Percentiles rank a stretch among this genome's conserved stretches.
These are phyloP conservation scores for Cataglyphis altisquamis DNA, from an alignment of 2,888 invertebrate genomes.

Conservation along the genomic window DNA sequence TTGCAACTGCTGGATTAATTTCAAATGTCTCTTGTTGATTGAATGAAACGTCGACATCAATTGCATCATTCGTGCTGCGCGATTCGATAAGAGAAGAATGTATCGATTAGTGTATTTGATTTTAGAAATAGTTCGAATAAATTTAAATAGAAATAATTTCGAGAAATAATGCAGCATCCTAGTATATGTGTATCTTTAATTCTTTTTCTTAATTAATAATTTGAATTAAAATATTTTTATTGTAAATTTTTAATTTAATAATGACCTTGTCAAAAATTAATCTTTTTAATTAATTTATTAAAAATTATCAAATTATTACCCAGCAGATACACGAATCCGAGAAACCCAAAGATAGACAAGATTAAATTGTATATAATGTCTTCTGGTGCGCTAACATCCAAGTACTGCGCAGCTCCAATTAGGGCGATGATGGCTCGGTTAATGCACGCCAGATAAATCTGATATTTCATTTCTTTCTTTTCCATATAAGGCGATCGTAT, in stretches of 20 bases:
- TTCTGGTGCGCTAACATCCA: conserved; percentile 77
- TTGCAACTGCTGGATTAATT: conserved; percentile 83
- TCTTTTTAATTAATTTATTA: background rate
- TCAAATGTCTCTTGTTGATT: conserved; percentile 74
- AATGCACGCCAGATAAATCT: conserved; percentile 78
- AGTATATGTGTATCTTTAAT: background rate
- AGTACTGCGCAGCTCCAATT: conserved; percentile 78
- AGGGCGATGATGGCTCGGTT: conserved; percentile 80
- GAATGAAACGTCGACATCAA: conserved; percentile 76
- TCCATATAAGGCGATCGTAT: conserved; percentile 74
- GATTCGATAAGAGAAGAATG: background rate
- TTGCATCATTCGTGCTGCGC: conserved; percentile 74
- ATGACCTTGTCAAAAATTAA: conserved; percentile 5
- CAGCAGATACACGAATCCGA: conserved; percentile 80
- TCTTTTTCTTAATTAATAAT: background rate
- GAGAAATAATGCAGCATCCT: background rate
- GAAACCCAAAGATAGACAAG: conserved; percentile 78
- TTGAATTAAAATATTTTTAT: background rate
- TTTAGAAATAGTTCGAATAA: background rate
- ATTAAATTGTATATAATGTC: conserved; percentile 80
- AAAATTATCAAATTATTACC: conserved; percentile 62
- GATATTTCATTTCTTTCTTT: conserved; percentile 64
- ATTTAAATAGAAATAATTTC: background rate
- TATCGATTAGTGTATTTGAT: background rate
- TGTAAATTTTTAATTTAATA: background rate